Conservation (phyloP, 92 coral and sea anemone species). For the Montipora capitata region DNA sequence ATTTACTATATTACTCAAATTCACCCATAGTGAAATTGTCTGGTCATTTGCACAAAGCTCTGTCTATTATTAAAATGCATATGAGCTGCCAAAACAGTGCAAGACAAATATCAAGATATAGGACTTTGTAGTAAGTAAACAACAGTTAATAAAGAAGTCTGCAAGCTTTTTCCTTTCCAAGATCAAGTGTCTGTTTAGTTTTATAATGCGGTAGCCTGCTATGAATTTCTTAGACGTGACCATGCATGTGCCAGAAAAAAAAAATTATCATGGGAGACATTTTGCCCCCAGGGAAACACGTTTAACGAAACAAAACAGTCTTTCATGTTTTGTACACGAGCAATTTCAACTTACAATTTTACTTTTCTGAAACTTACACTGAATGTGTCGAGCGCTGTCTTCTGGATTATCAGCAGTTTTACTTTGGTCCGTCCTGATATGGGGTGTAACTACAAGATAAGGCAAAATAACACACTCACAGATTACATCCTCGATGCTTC, state of each 20-base stretch:
- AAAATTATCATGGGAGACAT: conserved; percentile 1
- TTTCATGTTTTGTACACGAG: background rate
- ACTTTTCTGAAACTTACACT: conserved; percentile 68
- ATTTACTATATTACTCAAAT: conserved; percentile 8
- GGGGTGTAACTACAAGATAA: conserved; percentile 73
- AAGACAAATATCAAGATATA: conserved; percentile 42
- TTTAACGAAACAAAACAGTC: conserved; percentile 20
- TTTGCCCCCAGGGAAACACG: conserved; percentile 21
- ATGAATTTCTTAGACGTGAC: background rate
- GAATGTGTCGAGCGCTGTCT: conserved; percentile 70
- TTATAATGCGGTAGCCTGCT: background rate
- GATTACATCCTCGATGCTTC: conserved; percentile 13
- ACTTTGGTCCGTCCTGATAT: conserved; percentile 78
- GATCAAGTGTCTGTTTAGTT: background rate
- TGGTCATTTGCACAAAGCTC: conserved; percentile 24
- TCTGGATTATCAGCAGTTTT: conserved; percentile 73
- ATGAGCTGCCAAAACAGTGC: conserved; percentile 28
- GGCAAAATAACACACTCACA: background rate
- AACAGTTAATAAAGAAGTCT: conserved; percentile 9
- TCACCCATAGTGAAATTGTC: background rate
- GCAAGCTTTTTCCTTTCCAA: background rate
- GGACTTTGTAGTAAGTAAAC: conserved; percentile 27
- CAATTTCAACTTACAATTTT: background rate
- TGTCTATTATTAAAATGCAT: background rate
- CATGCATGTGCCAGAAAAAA: conserved; percentile 13